Evolutionary conservation across 2,797 vertebrate genomes (phyloP), one percentile per base, ranked within the genome.

Genomic region (Acanthurus tractus): DNA sequence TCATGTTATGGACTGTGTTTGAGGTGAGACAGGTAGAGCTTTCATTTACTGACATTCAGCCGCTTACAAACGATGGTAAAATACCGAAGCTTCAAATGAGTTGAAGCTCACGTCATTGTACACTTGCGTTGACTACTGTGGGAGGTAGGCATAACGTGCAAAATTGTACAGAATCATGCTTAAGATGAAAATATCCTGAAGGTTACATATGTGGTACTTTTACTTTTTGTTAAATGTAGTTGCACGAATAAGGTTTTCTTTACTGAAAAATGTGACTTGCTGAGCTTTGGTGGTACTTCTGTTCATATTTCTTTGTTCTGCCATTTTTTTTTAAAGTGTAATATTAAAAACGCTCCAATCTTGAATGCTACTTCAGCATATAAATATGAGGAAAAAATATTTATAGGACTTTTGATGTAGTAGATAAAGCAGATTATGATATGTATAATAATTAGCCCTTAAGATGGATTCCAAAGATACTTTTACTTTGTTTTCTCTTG

Each of bases 341-440:
- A 94, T 93, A 93, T 93, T 86, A 88, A 94, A 91, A 93, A 91
- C 65, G 80, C 92, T 91, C 93, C 88, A 86, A 88, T 92, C 88
- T 93, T 81, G 81, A 95, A 96, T 94, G 94, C 95, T 94, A 94
- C 89, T 95, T 94, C 86, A 92, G 95, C 94, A 95, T 95, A 95
- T 95, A 94, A 95, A 95, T 94, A 94, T 84, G 91, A 95, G 93
- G 89, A 93, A 90, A 94, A 91, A 89, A 90, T 95, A 96, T 96
- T 96, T 96, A 96, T 96, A 95, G 95, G 91, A 95, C 88, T 94
- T 94, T 92, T 92, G 93, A 94, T 91, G 94, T 95, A 94, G 93
- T 95, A 93, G 92, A 94, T 93, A 93, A 94, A 95, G 78, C 88
- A 92, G 93, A 94, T 94, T 92, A 93, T 90, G 90, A 93, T 91